phyloP scores from a whole-genome alignment of 2,113 vertebrate species.

The Rhinoderma darwinii region DNA sequence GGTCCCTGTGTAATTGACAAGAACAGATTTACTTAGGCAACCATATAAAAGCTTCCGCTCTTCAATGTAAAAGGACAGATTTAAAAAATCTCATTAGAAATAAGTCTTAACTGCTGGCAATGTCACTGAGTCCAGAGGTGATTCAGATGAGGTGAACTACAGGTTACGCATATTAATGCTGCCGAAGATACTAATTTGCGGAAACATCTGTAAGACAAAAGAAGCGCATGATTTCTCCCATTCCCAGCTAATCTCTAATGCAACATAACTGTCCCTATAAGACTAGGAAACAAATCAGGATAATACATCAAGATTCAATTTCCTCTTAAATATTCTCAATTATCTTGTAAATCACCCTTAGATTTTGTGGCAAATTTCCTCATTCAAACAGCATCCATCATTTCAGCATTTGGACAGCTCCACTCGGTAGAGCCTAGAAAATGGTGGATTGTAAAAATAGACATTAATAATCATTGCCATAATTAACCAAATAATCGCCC shows the following conservation, averaged over 20 bases:
- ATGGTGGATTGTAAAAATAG: neutral
- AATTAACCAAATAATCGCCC: neutral
- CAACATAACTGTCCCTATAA: constrained; percentile 27
- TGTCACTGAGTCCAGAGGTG: constrained; percentile 43
- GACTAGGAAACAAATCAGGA: constrained; percentile 31
- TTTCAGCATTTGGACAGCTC: constrained; percentile 59
- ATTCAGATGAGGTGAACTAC: constrained; percentile 48
- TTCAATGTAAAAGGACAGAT: constrained; percentile 14
- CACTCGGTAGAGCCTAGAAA: neutral
- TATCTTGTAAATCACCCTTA: constrained; percentile 50
- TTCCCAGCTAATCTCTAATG: constrained; percentile 22
- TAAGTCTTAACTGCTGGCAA: constrained; percentile 24
- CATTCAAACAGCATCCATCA: constrained; percentile 20
- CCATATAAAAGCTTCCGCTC: constrained; percentile 27
- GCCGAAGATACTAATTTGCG: constrained; percentile 40
- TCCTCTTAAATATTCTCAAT: constrained; percentile 47
- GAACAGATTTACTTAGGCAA: neutral
- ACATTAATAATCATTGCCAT: constrained; percentile 2
- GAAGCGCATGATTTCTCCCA: constrained; percentile 25
- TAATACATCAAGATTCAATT: constrained; percentile 39
- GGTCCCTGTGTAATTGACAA: neutral
- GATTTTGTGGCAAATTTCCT: constrained; percentile 10
- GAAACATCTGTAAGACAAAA: constrained; percentile 48
- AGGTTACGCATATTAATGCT: constrained; percentile 54
- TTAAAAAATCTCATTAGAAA: constrained; percentile 54